Base-by-base conservation (phyloP, 2,797 vertebrate species). In the Ceryle rudis region DNA sequence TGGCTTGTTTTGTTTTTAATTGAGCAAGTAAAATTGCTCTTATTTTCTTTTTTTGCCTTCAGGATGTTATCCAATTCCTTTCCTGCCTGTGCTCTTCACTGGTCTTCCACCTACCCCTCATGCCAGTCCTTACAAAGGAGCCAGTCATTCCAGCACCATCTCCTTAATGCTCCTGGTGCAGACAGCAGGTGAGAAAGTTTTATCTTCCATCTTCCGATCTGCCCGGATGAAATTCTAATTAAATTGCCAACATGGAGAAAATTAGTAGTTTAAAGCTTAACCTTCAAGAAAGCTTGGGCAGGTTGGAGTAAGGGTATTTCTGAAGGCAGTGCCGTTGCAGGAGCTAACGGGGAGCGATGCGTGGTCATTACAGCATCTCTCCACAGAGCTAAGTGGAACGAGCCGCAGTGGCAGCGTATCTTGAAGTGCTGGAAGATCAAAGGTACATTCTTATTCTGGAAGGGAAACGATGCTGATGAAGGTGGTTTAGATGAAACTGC, bases 201-300 rank as follows among this genome's bases (percentile, higher is more conserved):
- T 88, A 83, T 75, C 66, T 81, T 92, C 67, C 58, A 58, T 41
- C 29, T 62, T 79, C 88, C 77, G 84, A 86, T 74, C 58, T 81
- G 21, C 42, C 44, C 39, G 62, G 64, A 46, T 70, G 55, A 81
- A 89, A 79, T 55, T 65, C 60, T 79, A 89, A 89, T 86, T 84
- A 84, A 54, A 25, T 79, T 69, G 39, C 51, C 42, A 66, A 46
- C 54, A 75, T 14, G 47, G 35, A 60, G 67, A 89, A 93, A 91
- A 88, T 83, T 54, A 69, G 78, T 60, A 60, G 39, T 93, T 83
- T 87, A 77, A 91, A 74, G 61, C 42, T 93, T 89, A 91, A 78
- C 46, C 49, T 96, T 91, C 67, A 87, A 88, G 91, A 75, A 91
- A 83, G 65, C 33, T 54, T 71, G 81, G 79, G 37, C n/a, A 39